Evolutionary conservation across 2,113 vertebrate genomes (phyloP), one percentile per base, ranked within the genome.

Genomic region (Phoenicopterus ruber): DNA sequence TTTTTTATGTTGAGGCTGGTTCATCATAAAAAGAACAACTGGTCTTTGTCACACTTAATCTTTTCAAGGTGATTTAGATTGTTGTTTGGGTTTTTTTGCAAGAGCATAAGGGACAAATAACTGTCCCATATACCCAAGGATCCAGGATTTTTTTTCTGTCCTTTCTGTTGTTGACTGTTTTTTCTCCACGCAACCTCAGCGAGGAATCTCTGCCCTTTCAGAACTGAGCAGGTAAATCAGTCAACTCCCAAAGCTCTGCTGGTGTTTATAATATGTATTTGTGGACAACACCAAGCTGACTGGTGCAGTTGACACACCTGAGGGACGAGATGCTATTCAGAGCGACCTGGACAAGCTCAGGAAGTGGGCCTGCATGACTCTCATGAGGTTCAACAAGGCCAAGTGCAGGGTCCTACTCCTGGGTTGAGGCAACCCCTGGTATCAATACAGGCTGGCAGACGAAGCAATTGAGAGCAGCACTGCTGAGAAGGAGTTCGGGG

Each of bases 11-110:
- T 72, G 24, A 88, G 38, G 13, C 31, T 57, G n/a, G n/a, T 49
- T 92, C 52, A 74, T 66, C 32, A 61, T 52, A 85, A 83, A 92
- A 83, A 82, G 44, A 82, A 36, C 57, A 93, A 40, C 49, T 90
- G 54, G 24, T 88, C 25, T 77, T 88, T 95, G 66, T 82, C 70
- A 93, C 22, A 8, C 26, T 47, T 54, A 57, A 34, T 82, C 38
- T 89, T 81, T 63, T 46, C 78, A 76, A 69, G 36, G 47, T 87
- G 26, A 79, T 90, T 76, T 95, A 90, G 17, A 42, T 12, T 32
- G n/a, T 16, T 70, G 10, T 3, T 36, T 67, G 3, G 3, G 11
- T 40, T 65, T 49, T 58, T 79, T 36, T 22, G 5, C 36, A 69
- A 62, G 21, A 47, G 9, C 25, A 4, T 47, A 67, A 67, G 38